phyloP scores from a whole-genome alignment of 2,888 invertebrate genomes.

The Toxonevra muliebris region DNA sequence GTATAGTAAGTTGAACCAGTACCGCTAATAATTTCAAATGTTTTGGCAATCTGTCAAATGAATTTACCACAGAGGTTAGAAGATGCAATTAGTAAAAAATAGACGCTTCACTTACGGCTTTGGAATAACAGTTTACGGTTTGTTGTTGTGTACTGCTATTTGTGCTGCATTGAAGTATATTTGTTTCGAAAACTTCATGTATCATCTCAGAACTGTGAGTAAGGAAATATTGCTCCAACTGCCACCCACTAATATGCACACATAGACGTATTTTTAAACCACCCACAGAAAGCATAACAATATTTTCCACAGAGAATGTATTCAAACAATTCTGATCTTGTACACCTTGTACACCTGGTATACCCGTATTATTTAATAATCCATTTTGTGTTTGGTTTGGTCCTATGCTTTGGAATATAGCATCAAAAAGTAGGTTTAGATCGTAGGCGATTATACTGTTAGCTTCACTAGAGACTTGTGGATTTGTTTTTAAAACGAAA shows the following conservation, averaged over 20 bases:
- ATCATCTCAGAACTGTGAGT: slow-evolving; percentile 13
- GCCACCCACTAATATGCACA: slow-evolving; percentile 16
- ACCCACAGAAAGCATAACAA: slow-evolving; percentile 33
- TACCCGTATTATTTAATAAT: background rate
- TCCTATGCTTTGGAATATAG: background rate
- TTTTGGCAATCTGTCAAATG: background rate
- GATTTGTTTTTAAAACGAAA: no score
- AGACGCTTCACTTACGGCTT: background rate
- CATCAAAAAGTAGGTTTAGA: background rate
- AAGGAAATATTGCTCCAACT: slow-evolving; percentile 37
- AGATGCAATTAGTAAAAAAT: background rate
- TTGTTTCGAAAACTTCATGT: slow-evolving; percentile 35
- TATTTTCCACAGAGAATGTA: slow-evolving; percentile 28
- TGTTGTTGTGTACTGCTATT: background rate
- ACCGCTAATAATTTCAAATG: background rate
- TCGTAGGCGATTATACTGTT: background rate
- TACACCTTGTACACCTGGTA: slow-evolving; percentile 18
- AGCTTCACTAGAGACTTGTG: background rate
- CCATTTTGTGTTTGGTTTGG: background rate
- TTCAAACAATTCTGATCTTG: slow-evolving; percentile 31
- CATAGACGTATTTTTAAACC: slow-evolving; percentile 42
- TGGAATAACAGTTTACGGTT: background rate
- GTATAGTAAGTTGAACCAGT: no score
- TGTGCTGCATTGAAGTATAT: slow-evolving; percentile 38
- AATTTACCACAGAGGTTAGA: background rate